Conservation (phyloP, 2,113 vertebrate genomes). For the Caranx ignobilis region DNA sequence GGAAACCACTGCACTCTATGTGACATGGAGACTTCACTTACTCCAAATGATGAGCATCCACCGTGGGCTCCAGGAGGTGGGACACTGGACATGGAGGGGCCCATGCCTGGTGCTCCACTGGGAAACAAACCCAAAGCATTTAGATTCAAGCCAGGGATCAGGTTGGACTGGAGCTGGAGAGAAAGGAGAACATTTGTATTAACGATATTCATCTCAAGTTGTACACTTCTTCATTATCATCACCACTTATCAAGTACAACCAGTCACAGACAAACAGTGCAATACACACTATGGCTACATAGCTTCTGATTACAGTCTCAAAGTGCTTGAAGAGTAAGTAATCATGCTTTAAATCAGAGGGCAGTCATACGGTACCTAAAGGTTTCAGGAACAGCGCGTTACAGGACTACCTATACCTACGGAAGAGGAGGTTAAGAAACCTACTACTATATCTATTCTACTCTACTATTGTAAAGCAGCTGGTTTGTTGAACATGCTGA, state of each 20-base stretch:
- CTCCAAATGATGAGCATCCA: conserved; percentile 93
- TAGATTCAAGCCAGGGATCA: conserved; percentile 98
- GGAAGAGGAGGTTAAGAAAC: no score
- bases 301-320: background rate
- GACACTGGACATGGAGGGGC: conserved; percentile 89
- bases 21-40: conserved; percentile 79
- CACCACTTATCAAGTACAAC: background rate
- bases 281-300: background rate
- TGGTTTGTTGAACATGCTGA: background rate
- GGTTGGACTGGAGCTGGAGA: conserved; percentile 97
- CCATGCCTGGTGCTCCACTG: conserved; percentile 90
- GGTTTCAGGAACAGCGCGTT: background rate
- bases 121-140: conserved; percentile 98
- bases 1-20: background rate
- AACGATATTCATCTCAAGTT: background rate
- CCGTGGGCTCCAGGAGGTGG: conserved; percentile 90
- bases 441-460: no score
- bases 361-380: no score
- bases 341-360: background rate
- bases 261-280: background rate
- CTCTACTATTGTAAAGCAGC: background rate
- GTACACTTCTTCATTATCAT: background rate
- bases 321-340: background rate
- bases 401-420: background rate
- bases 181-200: background rate